phyloP scores from a whole-genome alignment of 2,113 vertebrate species.

The Xiphophorus maculatus region DNA sequence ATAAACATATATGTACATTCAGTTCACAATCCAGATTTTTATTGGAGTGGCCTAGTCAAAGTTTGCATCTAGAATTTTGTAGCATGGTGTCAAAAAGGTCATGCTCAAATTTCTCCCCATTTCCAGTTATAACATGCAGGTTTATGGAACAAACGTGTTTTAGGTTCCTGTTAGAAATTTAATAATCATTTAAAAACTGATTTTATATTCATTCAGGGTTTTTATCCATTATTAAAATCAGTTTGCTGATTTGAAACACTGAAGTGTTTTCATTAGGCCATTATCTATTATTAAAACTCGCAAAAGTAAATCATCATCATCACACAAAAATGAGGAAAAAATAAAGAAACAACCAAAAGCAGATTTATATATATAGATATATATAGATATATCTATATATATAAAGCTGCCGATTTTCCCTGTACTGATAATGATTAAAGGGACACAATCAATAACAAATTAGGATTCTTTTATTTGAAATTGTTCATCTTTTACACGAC shows the following conservation, averaged over 20 bases:
- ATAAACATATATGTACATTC: not conserved
- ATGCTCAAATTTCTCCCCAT: not conserved
- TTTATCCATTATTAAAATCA: not conserved
- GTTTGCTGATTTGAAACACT: no score
- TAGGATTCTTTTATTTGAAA: slow-evolving; percentile 85
- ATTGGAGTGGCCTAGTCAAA: not conserved
- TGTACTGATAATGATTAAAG: not conserved
- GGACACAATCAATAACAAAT: slow-evolving; percentile 73
- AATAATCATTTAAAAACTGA: not conserved
- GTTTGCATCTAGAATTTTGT: no score
- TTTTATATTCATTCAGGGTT: not conserved
- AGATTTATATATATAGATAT: no score
- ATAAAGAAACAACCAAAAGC: not conserved
- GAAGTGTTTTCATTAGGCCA: not conserved
- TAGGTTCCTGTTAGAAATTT: not conserved
- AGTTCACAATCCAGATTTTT: no score
- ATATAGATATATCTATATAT: no score
- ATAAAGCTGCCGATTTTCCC: not conserved
- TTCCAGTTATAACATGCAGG: not conserved
- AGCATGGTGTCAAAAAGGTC: not conserved
- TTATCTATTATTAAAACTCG: not conserved
- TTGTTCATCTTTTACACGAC: slow-evolving; percentile 84
- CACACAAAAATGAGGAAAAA: not conserved
- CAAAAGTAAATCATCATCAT: not conserved
- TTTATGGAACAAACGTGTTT: not conserved